Evolutionary conservation across 2,888 invertebrate species (phyloP).

Genomic region (Schizotus pectinicornis): DNA sequence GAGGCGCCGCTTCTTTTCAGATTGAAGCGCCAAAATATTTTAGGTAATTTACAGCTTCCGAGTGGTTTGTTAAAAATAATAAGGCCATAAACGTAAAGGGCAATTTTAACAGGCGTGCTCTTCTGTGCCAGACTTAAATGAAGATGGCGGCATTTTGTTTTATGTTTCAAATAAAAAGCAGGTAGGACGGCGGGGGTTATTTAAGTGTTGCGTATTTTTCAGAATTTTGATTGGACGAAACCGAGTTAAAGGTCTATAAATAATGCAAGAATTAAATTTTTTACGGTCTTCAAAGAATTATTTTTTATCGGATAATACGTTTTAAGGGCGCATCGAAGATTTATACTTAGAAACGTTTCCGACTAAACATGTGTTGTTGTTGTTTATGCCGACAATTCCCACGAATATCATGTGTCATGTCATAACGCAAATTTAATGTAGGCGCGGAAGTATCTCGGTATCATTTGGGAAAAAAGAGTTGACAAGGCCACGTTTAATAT

Average conservation of each 20-base stretch:
- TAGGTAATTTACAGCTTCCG: slow-evolving; percentile 32
- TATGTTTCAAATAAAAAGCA: slow-evolving; percentile 32
- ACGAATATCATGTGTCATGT: slow-evolving; percentile 9
- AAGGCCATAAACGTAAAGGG: slow-evolving; percentile 31
- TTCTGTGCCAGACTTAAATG: slow-evolving; percentile 33
- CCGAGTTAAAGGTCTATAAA: slow-evolving; percentile 1
- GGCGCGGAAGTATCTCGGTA: no score
- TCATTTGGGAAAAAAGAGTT: no score
- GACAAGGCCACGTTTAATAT: slow-evolving; percentile 37
- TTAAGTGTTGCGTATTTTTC: slow-evolving; percentile 13
- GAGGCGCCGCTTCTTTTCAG: not conserved
- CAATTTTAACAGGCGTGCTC: slow-evolving; percentile 27
- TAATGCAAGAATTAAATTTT: slow-evolving; percentile 9
- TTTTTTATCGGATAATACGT: not conserved
- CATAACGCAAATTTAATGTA: slow-evolving; percentile 15
- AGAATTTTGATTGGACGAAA: slow-evolving; percentile 14
- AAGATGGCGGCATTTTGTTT: slow-evolving; percentile 39
- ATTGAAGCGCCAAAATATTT: slow-evolving; percentile 23
- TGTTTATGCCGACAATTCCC: slow-evolving; percentile 1
- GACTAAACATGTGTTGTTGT: not conserved
- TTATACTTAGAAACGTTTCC: not conserved
- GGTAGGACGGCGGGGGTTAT: slow-evolving; percentile 5
- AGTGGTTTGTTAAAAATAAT: slow-evolving; percentile 36
- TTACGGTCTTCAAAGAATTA: not conserved
- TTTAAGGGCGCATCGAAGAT: not conserved